Base-by-base conservation (phyloP, 2,888 invertebrate genomes). In the Acronicta aceris region DNA sequence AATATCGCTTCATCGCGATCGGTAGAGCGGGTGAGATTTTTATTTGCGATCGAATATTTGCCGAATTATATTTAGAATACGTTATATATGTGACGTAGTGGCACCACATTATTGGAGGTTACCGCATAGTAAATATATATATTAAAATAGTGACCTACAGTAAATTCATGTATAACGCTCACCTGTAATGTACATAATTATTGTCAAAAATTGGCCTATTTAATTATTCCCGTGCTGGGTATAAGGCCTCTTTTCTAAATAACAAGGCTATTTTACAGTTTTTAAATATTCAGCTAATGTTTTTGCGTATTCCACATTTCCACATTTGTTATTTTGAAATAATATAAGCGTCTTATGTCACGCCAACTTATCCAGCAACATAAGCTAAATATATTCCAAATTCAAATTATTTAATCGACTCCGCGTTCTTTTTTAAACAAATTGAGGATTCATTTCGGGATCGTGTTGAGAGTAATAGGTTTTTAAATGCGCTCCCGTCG, bases 401-500 rank as follows among this genome's bases (percentile, higher is more conserved):
- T 63, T 71, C 30, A 82, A 85, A 87, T 85, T 78, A 78, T 80
- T 71, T 81, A 85, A 84, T 85, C 84, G 78, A 78, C 75, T 80
- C 79, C 71, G 47, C 71, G 58, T 76, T 82, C 66, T 79, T 82
- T 81, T 84, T 81, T 65, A 84, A 84, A 87, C 89, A 87, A 89
- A 88, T 89, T 87, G 86, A 82, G 60, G 63, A 75, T 84, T 77
- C 65, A 76, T 82, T 79, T 81, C 58, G 60, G 62, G 76, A 59
- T 78, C 87, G 82, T 89, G 88, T 89, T 85, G 67, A 83, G 81
- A 89, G 81, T 91, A 91, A 93, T 92, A 90, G 89, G 86, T 83
- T 89, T 92, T 93, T 90, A 90, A 92, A 90, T 81, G 83, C 71
- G 53, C 78, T 72, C 78, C 79, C 65, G 68, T 83, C 77, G 71